Conservation (phyloP, 2,113 vertebrate species). For the Psophia crepitans region DNA sequence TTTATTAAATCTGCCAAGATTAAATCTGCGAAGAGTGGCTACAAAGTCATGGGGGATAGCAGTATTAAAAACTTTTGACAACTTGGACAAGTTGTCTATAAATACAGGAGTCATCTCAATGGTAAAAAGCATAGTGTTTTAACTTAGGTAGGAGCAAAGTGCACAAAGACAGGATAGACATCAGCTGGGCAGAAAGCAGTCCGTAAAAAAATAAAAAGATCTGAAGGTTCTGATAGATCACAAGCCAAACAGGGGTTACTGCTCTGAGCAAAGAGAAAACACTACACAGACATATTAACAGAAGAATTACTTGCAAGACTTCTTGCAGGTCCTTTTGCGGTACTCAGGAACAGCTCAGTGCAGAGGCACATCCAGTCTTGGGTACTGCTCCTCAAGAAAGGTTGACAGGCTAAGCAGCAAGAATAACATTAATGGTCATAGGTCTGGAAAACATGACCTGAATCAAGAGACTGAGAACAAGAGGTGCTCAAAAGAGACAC, state of each 20-base stretch:
- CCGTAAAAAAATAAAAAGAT: background rate
- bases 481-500: background rate
- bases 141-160: background rate
- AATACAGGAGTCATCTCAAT: background rate
- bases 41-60: background rate
- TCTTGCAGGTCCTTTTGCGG: background rate
- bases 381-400: background rate
- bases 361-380: background rate
- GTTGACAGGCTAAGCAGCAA: background rate
- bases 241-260: background rate
- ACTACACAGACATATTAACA: background rate
- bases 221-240: background rate
- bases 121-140: background rate
- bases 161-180: background rate
- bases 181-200: background rate
- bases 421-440: background rate
- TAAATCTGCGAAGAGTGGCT: constrained; percentile 19
- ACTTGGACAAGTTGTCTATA: constrained; percentile 43
- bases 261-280: background rate
- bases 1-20: constrained; percentile 65
- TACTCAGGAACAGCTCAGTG: background rate
- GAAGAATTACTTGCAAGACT: background rate
- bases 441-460: background rate
- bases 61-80: constrained; percentile 42
- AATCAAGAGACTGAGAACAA: background rate